Base-by-base conservation (phyloP, 2,797 vertebrate species). In the Lutjanus argentimaculatus region DNA sequence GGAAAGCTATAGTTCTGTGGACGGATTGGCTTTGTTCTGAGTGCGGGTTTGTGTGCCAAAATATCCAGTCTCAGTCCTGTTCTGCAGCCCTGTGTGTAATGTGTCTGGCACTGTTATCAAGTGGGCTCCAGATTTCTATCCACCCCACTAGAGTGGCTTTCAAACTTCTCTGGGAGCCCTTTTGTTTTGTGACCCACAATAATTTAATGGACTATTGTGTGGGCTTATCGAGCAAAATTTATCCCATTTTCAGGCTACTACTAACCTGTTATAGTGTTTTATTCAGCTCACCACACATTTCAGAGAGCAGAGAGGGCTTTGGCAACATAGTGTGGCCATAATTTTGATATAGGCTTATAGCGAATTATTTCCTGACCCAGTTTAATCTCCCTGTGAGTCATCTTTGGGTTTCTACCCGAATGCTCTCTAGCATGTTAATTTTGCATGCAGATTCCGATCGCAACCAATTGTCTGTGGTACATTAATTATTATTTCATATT, bases 181-280 rank as follows among this genome's bases (percentile, higher is more conserved):
- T 89, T 91, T 91, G 88, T 92, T 91, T 91, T 89, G 86, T 88
- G 87, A 90, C 80, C 83, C 80, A 75, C 81, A 75, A 61, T 86
- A 80, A 89, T 87, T 89, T 89, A 85, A 87, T 86, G 77, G 77
- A 79, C 80, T 88, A 78, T 88, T 88, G 77, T 89, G 81, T 17
- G 13, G 75, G 61, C 73, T 84, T 90, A 85, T 83, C 45, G 1
- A 76, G 75, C 52, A 77, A 85, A 86, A 83, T 85, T 3, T 52
- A 76, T 86, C 74, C 85, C 1, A 21, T 84, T 92, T 91, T 82
- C 67, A 84, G 68, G 80, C 75, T 67, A 52, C 80, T 69, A 64
- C 80, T 79, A 85, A 92, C 87, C 85, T 89, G 78, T 75, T 73
- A 43, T 58, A 55, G 66, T 78, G 71, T 74, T 86, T 82, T 66